These are phyloP conservation scores for Megalops cyprinoides DNA, from an alignment of 2,797 vertebrate genomes.

Conservation along the genomic window DNA sequence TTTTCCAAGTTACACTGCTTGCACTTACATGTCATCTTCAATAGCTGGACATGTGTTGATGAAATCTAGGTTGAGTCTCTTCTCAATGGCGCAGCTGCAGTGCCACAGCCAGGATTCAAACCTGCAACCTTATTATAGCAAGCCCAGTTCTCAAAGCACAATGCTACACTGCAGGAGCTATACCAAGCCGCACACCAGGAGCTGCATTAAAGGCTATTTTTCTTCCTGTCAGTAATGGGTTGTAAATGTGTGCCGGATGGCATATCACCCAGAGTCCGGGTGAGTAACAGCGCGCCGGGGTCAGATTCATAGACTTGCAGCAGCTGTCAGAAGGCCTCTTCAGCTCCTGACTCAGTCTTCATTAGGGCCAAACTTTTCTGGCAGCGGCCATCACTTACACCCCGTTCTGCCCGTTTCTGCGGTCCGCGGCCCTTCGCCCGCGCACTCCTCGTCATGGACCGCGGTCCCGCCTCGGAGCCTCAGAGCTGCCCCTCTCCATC, in stretches of 20 bases:
- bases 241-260: neutral
- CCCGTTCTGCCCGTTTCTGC: neutral
- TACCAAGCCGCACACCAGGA: neutral
- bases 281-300: slow-evolving; percentile 8
- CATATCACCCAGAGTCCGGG: neutral
- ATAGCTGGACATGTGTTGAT: neutral
- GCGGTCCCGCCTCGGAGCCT: neutral
- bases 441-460: neutral
- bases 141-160: neutral
- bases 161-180: neutral
- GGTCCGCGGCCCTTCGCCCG: neutral
- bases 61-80: neutral
- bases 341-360: neutral
- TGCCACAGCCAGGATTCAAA: neutral
- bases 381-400: neutral
- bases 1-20: neutral
- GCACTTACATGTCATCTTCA: neutral
- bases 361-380: neutral
- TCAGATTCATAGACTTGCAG: neutral
- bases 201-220: slow-evolving; percentile 10
- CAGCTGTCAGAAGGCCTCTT: neutral
- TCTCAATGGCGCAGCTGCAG: neutral
- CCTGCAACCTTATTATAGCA: neutral
- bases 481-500: neutral
- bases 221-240: slow-evolving; percentile 16